Conservation (phyloP, 2,113 vertebrate genomes). For the Sinosuthora webbiana region DNA sequence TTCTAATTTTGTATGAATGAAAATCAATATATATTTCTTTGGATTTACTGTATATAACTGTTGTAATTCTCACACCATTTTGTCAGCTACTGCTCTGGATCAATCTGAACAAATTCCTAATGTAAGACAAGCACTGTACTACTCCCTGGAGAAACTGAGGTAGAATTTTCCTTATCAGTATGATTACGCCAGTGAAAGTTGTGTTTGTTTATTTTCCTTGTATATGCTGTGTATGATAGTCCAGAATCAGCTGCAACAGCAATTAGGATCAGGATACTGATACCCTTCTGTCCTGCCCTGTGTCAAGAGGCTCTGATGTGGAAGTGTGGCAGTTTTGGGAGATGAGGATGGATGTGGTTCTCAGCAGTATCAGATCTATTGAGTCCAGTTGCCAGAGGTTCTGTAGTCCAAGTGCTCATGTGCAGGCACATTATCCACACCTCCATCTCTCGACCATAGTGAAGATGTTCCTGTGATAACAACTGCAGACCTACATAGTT, state of each 20-base stretch:
- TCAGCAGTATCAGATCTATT: not conserved
- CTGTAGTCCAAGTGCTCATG: not conserved
- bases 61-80: not conserved
- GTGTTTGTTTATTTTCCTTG: not conserved
- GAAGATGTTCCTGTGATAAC: not conserved
- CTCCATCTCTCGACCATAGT: not conserved
- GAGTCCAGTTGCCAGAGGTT: not conserved
- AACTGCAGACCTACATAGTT: not conserved
- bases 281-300: not conserved
- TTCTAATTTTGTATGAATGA: conserved; percentile 6
- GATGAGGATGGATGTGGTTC: not conserved
- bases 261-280: not conserved
- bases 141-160: not conserved
- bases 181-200: not conserved
- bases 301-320: not conserved
- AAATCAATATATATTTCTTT: conserved; percentile 20
- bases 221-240: not conserved
- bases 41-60: not conserved
- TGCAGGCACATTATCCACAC: not conserved
- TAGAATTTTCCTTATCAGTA: not conserved
- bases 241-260: not conserved
- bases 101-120: not conserved
- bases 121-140: not conserved
- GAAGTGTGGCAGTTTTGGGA: rapidly evolving
- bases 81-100: not conserved